Percentiles rank a stretch among this genome's conserved stretches.
Evolutionary conservation across 2,113 vertebrate species (phyloP).

Genomic region (Tricholaema leucomelas): DNA sequence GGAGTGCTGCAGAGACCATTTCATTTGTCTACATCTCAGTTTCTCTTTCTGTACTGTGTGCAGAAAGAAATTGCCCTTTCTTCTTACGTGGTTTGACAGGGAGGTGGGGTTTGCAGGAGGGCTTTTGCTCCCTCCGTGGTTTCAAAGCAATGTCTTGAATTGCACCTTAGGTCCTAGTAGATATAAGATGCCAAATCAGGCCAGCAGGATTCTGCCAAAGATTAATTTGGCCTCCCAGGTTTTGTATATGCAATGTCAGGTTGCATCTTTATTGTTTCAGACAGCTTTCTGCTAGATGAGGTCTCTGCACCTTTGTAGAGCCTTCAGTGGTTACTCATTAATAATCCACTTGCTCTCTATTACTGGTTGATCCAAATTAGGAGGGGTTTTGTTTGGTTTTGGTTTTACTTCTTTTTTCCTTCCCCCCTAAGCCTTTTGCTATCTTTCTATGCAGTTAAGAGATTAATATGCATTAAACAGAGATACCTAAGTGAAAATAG

Average conservation of each 20-base stretch:
- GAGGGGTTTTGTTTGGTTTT: background rate
- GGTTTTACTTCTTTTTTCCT: background rate
- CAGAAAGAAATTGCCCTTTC: background rate
- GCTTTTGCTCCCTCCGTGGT: background rate
- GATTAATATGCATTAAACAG: conserved; percentile 6
- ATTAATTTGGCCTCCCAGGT: background rate
- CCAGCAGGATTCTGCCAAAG: background rate
- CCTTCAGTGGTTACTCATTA: background rate
- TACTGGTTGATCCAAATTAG: conserved; percentile 28
- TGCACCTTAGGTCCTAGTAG: background rate
- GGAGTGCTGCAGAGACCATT: background rate
- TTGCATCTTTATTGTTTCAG: background rate
- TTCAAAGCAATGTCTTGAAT: background rate
- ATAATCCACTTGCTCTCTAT: background rate
- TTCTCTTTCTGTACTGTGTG: background rate
- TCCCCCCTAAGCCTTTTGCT: conserved; percentile 9
- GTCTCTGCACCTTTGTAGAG: background rate
- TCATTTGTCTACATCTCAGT: background rate
- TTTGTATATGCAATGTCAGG: background rate
- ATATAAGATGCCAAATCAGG: background rate
- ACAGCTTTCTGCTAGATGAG: background rate
- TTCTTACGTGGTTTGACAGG: background rate
- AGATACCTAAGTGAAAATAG: background rate
- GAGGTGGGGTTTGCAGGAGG: background rate
- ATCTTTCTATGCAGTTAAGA: background rate